Evolutionary conservation across 2,797 vertebrate species (phyloP).

Genomic region (Gallirallus australis): DNA sequence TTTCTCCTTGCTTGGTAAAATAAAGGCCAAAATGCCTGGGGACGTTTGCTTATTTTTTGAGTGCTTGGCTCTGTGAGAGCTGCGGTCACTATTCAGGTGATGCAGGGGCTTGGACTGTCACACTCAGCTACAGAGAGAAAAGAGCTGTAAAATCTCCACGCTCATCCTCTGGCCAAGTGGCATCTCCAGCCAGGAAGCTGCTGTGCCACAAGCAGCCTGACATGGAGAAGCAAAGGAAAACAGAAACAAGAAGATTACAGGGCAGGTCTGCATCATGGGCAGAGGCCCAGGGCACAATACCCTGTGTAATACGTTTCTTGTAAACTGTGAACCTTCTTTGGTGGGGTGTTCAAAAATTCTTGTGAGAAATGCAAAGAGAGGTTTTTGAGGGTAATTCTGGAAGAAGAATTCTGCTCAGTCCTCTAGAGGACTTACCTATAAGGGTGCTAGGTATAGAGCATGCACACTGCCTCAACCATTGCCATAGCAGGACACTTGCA

Average conservation of each 20-base stretch:
- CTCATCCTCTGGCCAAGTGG: rapidly evolving
- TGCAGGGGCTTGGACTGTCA: not conserved
- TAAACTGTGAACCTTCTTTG: not conserved
- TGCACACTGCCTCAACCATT: not conserved
- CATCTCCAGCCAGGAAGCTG: not conserved
- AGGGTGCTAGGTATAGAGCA: not conserved
- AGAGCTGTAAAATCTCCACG: rapidly evolving
- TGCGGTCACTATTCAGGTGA: not conserved
- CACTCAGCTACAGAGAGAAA: not conserved
- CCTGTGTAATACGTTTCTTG: not conserved
- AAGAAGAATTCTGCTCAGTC: not conserved
- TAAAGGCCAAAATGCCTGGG: not conserved
- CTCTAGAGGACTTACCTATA: not conserved
- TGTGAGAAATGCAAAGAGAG: not conserved
- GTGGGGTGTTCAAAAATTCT: not conserved
- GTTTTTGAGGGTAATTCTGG: not conserved
- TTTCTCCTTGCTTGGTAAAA: not conserved
- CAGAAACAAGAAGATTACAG: not conserved
- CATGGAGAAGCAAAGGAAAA: not conserved
- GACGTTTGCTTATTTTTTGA: not conserved
- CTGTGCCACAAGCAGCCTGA: not conserved
- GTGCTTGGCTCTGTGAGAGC: not conserved
- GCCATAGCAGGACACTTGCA: not conserved
- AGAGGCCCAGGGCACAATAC: not conserved
- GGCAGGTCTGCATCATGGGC: not conserved